phyloP scores from a whole-genome alignment of 23 tunicate species.

The Ascidia mentula region DNA sequence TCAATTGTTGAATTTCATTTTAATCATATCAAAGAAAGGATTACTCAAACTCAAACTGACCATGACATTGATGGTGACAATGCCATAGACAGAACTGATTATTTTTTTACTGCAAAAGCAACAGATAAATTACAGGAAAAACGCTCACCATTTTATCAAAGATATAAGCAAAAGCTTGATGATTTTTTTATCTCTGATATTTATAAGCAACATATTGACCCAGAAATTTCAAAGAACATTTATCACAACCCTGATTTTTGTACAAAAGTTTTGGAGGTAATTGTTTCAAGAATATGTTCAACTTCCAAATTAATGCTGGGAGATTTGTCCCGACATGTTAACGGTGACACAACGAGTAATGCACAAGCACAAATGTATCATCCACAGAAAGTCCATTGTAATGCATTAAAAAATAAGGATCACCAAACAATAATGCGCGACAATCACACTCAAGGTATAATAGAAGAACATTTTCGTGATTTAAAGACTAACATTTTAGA shows the following conservation, averaged over 20 bases:
- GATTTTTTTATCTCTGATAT: background rate
- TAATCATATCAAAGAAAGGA: background rate
- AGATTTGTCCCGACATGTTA: background rate
- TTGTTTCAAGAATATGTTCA: background rate
- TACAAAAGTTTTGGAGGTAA: background rate
- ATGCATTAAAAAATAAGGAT: background rate
- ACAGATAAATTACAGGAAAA: background rate
- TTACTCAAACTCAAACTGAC: background rate
- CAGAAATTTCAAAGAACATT: background rate
- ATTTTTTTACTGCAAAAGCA: background rate
- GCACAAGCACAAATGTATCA: background rate
- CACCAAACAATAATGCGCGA: background rate
- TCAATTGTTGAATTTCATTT: constrained; percentile 2
- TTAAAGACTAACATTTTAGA: background rate
- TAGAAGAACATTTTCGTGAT: background rate
- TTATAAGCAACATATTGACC: background rate
- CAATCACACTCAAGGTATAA: background rate
- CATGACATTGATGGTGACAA: background rate
- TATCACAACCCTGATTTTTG: background rate
- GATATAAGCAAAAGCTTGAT: background rate
- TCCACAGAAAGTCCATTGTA: background rate
- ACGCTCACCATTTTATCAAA: constrained; percentile 6
- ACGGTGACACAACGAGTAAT: background rate
- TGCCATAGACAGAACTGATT: background rate
- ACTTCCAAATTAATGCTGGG: background rate